Percentiles rank a stretch among this genome's conserved stretches.
Conservation (phyloP, 2,113 vertebrate genomes). For the Xenopus borealis region DNA sequence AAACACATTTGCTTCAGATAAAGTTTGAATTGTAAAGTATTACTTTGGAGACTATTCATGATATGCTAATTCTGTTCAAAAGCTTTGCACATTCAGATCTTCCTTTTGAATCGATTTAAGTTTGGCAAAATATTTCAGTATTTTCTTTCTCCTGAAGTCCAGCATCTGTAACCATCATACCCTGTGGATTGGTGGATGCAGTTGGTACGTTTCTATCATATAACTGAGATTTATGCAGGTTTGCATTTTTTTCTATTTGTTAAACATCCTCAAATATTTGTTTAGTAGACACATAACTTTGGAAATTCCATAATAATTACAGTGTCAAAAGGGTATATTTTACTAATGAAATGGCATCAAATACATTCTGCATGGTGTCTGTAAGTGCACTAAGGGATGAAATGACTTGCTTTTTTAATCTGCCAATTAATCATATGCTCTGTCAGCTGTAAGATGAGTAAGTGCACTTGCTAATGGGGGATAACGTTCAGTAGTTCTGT, state of each 20-base stretch:
- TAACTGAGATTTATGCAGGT: not conserved
- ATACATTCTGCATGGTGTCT: conserved; percentile 11
- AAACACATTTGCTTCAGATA: conserved; percentile 21
- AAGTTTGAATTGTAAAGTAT: conserved; percentile 4
- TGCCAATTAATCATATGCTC: conserved; percentile 31
- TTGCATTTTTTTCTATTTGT: not conserved
- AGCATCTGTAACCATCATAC: no score
- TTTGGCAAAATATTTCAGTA: not conserved
- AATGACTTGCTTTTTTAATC: conserved; percentile 22
- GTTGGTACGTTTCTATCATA: no score
- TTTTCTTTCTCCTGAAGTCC: not conserved
- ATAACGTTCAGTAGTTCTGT: no score
- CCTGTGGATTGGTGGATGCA: no score
- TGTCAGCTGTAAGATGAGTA: conserved; percentile 13
- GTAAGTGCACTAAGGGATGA: conserved; percentile 21
- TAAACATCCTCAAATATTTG: no score
- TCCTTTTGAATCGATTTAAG: not conserved
- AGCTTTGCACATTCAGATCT: not conserved
- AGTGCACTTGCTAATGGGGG: no score
- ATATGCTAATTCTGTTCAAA: conserved; percentile 31
- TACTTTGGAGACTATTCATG: conserved; percentile 24
- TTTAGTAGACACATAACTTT: no score
- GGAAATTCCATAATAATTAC: no score
- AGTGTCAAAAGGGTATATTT: not conserved
- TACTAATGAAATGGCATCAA: conserved; percentile 10